Evolutionary conservation across 2,113 vertebrate species (phyloP).

Genomic region (Pitta sordida): DNA sequence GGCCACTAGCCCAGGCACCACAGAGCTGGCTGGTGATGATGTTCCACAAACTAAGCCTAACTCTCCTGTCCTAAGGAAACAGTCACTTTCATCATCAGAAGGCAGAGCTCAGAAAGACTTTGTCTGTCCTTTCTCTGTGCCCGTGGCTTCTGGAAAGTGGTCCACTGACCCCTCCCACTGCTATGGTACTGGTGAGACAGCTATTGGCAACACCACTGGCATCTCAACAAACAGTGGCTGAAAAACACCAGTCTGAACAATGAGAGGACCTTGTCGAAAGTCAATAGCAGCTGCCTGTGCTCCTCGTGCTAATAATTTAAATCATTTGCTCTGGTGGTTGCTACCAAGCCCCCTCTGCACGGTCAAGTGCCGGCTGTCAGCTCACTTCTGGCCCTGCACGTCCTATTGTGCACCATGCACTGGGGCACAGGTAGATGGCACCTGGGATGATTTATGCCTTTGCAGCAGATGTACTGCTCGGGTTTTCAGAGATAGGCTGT

Average conservation of each 20-base stretch:
- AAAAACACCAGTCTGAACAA: background rate
- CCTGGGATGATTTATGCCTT: background rate
- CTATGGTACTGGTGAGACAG: background rate
- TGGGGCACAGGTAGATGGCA: background rate
- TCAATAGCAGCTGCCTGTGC: background rate
- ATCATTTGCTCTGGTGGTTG: background rate
- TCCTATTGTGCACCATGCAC: background rate
- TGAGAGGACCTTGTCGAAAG: background rate
- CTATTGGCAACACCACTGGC: background rate
- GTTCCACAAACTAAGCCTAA: background rate
- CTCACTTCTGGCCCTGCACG: fast-evolving
- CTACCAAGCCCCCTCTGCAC: background rate
- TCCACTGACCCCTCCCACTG: background rate
- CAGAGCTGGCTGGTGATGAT: fast-evolving
- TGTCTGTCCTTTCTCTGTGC: background rate
- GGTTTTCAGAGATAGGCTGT: background rate
- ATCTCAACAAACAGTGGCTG: background rate
- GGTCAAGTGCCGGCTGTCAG: background rate
- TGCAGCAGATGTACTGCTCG: fast-evolving
- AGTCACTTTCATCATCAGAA: background rate
- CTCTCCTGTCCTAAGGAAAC: background rate
- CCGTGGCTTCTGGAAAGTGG: background rate
- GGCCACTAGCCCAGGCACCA: background rate
- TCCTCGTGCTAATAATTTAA: background rate
- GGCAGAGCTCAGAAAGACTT: background rate